Percentiles rank a stretch among this genome's conserved stretches.
Conservation (phyloP, 2,888 invertebrate genomes). For the Melangyna quadrimaculata region DNA sequence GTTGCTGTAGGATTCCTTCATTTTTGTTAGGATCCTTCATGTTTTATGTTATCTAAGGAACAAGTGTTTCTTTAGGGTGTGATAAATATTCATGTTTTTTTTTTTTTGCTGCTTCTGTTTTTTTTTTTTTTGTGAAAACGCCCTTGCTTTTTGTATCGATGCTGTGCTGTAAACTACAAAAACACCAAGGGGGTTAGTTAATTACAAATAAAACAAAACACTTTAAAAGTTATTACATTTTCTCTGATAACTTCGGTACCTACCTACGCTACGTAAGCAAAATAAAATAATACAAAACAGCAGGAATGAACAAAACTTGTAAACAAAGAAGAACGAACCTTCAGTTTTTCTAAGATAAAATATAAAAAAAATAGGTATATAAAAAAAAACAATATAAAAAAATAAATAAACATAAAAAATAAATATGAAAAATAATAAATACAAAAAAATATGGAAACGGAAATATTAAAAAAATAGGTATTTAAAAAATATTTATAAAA, state of each 20-base stretch:
- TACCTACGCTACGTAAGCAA: neutral
- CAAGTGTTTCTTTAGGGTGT: conserved; percentile 33
- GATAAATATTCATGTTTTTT: conserved; percentile 3
- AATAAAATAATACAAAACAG: neutral
- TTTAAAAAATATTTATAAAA: too few species aligned
- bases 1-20: neutral
- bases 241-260: neutral
- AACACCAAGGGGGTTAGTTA: conserved; percentile 4
- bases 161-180: neutral
- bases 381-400: too few species aligned
- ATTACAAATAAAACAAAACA: conserved; percentile 7
- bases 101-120: too few species aligned
- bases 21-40: neutral
- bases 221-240: neutral
- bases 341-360: neutral
- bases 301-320: neutral
- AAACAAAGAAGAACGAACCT: neutral
- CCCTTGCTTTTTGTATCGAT: neutral
- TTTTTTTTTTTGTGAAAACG: neutral
- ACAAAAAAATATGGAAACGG: too few species aligned
- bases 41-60: neutral
- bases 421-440: too few species aligned
- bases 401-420: too few species aligned
- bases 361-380: neutral
- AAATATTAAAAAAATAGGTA: too few species aligned